A percentile compares a stretch with the other conserved stretches of the same genome.
Conservation (phyloP, 2,797 vertebrate species). For the Acropternis orthonyx region DNA sequence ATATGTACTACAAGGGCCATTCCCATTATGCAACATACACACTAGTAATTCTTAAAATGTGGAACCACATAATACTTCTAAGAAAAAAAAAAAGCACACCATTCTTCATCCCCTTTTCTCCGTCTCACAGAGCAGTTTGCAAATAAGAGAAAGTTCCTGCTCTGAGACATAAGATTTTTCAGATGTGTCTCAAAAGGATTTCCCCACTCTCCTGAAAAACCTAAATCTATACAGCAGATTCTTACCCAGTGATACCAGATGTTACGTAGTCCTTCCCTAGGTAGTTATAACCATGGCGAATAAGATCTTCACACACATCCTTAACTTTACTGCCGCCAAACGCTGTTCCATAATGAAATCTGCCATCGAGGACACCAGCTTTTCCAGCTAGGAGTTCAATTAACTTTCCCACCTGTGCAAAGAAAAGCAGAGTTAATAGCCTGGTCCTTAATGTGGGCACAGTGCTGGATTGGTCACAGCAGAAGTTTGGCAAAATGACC, state of each 20-base stretch:
- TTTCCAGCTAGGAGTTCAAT: slow-evolving; percentile 97
- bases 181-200: background rate
- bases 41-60: background rate
- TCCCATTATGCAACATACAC: background rate
- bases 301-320: slow-evolving; percentile 97
- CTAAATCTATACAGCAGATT: slow-evolving; percentile 9
- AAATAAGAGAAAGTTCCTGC: background rate
- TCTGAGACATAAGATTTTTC: background rate
- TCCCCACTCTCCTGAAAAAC: background rate
- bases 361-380: slow-evolving; percentile 91
- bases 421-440: slow-evolving; percentile 2
- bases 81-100: background rate
- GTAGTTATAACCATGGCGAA: slow-evolving; percentile 97
- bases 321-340: slow-evolving; percentile 99
- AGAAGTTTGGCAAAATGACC: background rate
- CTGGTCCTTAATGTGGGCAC: background rate
- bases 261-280: slow-evolving; percentile 98
- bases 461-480: background rate
- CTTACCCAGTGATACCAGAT: slow-evolving; percentile 97
- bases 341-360: slow-evolving; percentile 96
- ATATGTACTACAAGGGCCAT: background rate
- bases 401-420: slow-evolving; percentile 90
- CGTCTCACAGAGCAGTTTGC: background rate
- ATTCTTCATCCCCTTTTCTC: background rate
- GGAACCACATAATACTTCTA: background rate